Evolutionary conservation across 2,797 vertebrate genomes (phyloP).

Genomic region (Coregonus ussuriensis): DNA sequence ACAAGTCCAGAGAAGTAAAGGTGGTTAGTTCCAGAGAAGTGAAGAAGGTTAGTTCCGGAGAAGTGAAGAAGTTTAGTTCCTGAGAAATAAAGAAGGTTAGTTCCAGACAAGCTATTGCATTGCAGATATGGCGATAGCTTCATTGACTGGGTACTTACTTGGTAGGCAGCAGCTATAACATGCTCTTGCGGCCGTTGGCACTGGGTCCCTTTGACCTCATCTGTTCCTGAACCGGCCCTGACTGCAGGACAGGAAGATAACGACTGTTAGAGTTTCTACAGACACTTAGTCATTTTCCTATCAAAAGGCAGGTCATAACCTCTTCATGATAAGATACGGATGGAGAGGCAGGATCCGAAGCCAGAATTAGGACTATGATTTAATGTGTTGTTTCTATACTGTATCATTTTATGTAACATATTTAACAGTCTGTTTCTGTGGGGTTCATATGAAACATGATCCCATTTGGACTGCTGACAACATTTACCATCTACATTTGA

Average conservation of each 20-base stretch:
- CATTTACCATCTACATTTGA: background rate
- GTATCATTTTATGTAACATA: background rate
- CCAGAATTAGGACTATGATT: background rate
- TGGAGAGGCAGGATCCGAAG: background rate
- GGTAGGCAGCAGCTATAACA: constrained; percentile 75
- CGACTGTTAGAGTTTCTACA: background rate
- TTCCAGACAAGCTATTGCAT: background rate
- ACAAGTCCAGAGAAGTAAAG: no score
- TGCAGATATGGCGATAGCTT: background rate
- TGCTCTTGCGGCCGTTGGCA: constrained; percentile 81
- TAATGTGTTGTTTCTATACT: background rate
- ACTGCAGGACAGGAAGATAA: constrained; percentile 63
- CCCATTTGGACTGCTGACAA: background rate
- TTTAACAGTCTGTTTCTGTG: background rate
- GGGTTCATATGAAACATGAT: background rate
- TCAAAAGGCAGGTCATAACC: background rate
- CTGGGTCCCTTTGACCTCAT: constrained; percentile 87
- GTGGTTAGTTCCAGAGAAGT: no score
- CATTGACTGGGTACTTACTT: constrained; percentile 36
- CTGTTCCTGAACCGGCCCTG: constrained; percentile 85
- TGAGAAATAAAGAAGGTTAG: background rate
- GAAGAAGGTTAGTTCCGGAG: background rate
- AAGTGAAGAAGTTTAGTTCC: no score
- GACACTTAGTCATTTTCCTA: background rate
- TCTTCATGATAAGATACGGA: background rate